Conservation (phyloP, 2,797 vertebrate genomes). For the Pangasius djambal region DNA sequence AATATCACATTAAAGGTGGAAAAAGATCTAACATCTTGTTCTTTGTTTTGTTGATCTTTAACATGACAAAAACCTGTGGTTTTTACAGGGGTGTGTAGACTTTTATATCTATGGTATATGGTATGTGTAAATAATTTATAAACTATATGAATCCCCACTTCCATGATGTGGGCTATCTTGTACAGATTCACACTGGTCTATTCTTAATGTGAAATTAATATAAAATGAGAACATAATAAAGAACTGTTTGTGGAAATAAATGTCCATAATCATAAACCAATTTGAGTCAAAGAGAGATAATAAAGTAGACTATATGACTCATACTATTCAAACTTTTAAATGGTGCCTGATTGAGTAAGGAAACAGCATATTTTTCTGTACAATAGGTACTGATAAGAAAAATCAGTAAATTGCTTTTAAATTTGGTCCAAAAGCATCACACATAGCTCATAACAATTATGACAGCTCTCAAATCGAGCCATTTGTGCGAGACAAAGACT, state of each 20-base stretch:
- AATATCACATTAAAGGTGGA: background rate
- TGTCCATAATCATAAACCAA: background rate
- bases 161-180: background rate
- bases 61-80: background rate
- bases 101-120: background rate
- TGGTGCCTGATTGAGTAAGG: background rate
- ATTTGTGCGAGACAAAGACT: background rate
- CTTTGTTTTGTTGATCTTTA: background rate
- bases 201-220: background rate
- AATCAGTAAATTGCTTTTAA: background rate
- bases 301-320: background rate
- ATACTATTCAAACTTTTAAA: background rate
- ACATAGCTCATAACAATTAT: too few species aligned
- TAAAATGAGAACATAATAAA: background rate
- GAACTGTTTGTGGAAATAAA: background rate
- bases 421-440: background rate
- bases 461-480: background rate
- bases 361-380: background rate
- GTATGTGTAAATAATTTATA: background rate
- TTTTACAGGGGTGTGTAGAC: background rate
- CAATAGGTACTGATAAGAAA: background rate
- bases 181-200: background rate
- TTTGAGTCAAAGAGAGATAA: background rate
- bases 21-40: background rate
- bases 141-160: background rate